These are phyloP conservation scores for Tetramorium bicarinatum DNA, from an alignment of 2,888 invertebrate genomes.

Conservation along the genomic window DNA sequence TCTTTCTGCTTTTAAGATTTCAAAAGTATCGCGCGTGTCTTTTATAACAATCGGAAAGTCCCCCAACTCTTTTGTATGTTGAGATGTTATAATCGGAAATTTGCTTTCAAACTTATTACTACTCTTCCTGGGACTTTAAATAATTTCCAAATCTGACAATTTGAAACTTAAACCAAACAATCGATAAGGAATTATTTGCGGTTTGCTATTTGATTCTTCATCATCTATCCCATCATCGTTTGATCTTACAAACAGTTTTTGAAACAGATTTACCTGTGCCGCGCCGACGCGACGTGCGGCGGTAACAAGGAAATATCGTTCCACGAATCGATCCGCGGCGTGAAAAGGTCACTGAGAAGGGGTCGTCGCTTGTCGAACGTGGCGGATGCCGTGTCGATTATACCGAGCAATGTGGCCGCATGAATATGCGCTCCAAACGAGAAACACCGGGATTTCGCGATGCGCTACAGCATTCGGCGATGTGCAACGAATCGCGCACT, in stretches of 20 bases:
- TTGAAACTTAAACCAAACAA: not conserved
- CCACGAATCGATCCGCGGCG: conserved; percentile 73
- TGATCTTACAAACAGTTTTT: conserved; percentile 35
- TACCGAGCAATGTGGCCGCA: conserved; percentile 58
- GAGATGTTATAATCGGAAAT: not conserved
- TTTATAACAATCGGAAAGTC: not conserved
- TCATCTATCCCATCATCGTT: not conserved
- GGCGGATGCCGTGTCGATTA: conserved; percentile 57
- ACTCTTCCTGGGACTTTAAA: not conserved
- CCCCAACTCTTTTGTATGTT: not conserved
- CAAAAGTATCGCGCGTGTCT: not conserved
- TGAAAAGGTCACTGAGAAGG: conserved; percentile 74
- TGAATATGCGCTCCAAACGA: conserved; percentile 54
- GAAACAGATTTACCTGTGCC: conserved; percentile 64
- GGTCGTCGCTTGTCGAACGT: conserved; percentile 68
- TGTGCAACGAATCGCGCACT: conserved; percentile 31
- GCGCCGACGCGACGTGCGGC: conserved; percentile 59
- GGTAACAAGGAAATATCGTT: conserved; percentile 77
- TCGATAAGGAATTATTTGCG: conserved; percentile 63
- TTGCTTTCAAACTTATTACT: not conserved
- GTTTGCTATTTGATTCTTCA: conserved; percentile 16
- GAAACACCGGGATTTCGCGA: conserved; percentile 42
- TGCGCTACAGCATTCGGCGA: conserved; percentile 18
- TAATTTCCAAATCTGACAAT: not conserved
- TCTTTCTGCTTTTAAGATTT: conserved; percentile 29